A percentile compares a stretch with the other conserved stretches of the same genome.
Evolutionary conservation across 2,888 invertebrate species (phyloP).

Genomic region (Phasia obesa): DNA sequence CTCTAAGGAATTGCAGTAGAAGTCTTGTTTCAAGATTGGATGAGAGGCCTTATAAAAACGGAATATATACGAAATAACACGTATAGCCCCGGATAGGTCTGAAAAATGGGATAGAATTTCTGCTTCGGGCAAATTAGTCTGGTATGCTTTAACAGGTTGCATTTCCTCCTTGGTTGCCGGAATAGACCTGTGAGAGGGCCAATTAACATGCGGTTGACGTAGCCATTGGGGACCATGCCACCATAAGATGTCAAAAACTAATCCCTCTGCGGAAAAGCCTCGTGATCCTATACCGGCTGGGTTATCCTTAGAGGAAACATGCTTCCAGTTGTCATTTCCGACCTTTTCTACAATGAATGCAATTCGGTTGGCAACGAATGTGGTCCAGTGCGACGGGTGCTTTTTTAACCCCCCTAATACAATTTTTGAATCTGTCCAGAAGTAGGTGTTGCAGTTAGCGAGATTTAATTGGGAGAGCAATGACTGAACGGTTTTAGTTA

Average conservation of each 20-base stretch:
- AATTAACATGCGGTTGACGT: no score
- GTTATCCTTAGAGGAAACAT: not conserved
- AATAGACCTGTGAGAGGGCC: no score
- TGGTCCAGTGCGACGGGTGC: not conserved
- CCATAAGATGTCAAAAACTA: slow-evolving; percentile 7
- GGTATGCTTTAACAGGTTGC: no score
- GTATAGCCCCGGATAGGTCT: not conserved
- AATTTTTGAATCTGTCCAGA: not conserved
- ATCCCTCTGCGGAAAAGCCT: no score
- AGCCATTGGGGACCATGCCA: slow-evolving; percentile 2
- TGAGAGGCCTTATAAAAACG: slow-evolving; percentile 19
- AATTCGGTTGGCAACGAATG: not conserved
- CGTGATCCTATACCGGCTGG: no score
- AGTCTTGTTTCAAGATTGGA: not conserved
- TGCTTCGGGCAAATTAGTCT: no score
- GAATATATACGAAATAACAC: slow-evolving; percentile 9
- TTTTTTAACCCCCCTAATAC: not conserved
- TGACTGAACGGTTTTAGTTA: not conserved
- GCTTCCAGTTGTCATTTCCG: not conserved
- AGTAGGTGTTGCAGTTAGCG: not conserved
- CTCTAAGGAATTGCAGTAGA: not conserved
- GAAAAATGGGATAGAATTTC: no score
- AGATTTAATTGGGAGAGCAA: not conserved
- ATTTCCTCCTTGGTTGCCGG: no score
- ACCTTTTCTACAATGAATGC: not conserved